These are phyloP conservation scores for Chironomus tepperi DNA, from an alignment of 1,140 invertebrate species.

Conservation along the genomic window DNA sequence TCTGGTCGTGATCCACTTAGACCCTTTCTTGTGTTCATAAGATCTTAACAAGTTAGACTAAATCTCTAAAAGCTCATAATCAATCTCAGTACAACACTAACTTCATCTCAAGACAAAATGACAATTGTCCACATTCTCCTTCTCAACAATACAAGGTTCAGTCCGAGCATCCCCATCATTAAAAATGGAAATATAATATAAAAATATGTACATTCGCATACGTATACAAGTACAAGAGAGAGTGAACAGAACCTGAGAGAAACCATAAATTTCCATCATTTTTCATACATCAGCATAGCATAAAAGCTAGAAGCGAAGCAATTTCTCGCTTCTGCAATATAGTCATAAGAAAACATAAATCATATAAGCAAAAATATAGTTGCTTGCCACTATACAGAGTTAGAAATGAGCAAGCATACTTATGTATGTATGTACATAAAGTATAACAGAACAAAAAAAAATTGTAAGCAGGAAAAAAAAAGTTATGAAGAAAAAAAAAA, in stretches of 20 bases:
- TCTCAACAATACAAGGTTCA: too few relatives aligned
- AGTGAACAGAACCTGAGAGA: not conserved
- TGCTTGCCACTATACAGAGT: not conserved
- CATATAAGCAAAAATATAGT: not conserved
- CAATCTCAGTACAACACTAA: too few relatives aligned
- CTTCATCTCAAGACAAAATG: too few relatives aligned
- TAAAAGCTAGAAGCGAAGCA: not conserved
- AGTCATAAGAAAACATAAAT: slow-evolving; percentile 1
- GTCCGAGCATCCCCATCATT: slow-evolving; percentile 3
- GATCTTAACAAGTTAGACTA: too few relatives aligned
- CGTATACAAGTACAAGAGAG: not conserved
- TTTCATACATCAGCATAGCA: not conserved
- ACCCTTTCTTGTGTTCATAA: too few relatives aligned
- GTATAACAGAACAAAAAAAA: not conserved
- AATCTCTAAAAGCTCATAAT: too few relatives aligned
- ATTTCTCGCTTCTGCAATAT: not conserved
- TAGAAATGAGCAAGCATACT: not conserved
- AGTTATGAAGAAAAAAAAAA: not conserved
- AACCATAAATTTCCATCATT: slow-evolving; percentile 14
- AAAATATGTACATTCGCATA: not conserved
- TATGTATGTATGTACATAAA: not conserved
- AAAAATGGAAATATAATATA: not conserved
- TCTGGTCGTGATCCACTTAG: too few relatives aligned
- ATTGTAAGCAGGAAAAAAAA: slow-evolving; percentile 9
- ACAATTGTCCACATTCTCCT: too few relatives aligned